Evolutionary conservation across 2,888 invertebrate species (phyloP).

Genomic region (Mimumesa dahlbomi): DNA sequence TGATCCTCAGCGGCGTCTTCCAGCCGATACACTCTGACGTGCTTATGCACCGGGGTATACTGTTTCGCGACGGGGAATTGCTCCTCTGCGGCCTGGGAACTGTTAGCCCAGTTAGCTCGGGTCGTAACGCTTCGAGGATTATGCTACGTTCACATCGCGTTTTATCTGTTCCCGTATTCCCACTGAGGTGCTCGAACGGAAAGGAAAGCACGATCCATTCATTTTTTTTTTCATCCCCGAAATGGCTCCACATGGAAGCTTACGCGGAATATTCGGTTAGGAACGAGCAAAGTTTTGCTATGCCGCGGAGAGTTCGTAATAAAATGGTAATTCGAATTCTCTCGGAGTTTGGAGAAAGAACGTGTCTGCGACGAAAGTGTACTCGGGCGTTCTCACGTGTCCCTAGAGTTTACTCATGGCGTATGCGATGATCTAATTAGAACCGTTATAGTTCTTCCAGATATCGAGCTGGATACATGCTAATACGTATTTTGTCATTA

Average conservation of each 20-base stretch:
- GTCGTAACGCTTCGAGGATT: slow-evolving; percentile 71
- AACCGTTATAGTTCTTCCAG: too few relatives aligned
- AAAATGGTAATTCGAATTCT: slow-evolving; percentile 6
- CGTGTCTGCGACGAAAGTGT: too few relatives aligned
- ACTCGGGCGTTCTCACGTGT: too few relatives aligned
- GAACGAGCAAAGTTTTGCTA: not conserved
- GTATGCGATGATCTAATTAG: too few relatives aligned
- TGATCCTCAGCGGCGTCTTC: slow-evolving; percentile 23
- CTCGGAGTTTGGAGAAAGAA: not conserved
- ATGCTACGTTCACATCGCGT: slow-evolving; percentile 67
- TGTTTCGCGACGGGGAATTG: slow-evolving; percentile 54
- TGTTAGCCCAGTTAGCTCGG: slow-evolving; percentile 72
- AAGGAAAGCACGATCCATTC: slow-evolving; percentile 25
- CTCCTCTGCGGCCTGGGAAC: slow-evolving; percentile 68
- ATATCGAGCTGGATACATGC: too few relatives aligned
- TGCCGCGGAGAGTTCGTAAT: not conserved
- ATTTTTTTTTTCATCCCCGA: not conserved
- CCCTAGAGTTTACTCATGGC: too few relatives aligned
- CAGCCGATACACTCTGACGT: slow-evolving; percentile 25
- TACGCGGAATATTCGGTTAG: not conserved
- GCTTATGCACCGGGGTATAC: slow-evolving; percentile 30
- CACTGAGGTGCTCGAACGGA: slow-evolving; percentile 31
- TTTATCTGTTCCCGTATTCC: slow-evolving; percentile 46
- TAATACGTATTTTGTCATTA: too few relatives aligned
- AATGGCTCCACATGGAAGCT: not conserved